phyloP scores from a whole-genome alignment of 2,888 invertebrate genomes.

The Epicampocera succincta region DNA sequence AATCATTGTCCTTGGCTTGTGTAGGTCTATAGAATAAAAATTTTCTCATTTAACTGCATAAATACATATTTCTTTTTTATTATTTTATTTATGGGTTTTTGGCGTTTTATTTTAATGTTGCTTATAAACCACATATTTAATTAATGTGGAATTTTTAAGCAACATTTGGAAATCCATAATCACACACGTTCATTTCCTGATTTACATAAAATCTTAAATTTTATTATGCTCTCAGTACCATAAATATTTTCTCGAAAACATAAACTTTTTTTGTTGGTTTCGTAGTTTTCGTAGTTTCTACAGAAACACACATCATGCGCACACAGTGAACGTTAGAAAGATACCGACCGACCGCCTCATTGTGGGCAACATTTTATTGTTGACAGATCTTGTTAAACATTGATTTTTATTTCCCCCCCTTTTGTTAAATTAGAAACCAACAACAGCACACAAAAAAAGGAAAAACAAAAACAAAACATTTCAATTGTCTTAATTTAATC shows the following conservation, averaged over 20 bases:
- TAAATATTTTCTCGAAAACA: constrained; percentile 46
- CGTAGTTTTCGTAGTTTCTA: background rate
- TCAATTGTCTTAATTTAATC: constrained; percentile 55
- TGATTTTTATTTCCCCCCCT: constrained; percentile 49
- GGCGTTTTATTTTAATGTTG: background rate
- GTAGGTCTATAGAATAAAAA: too few relatives aligned
- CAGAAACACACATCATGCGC: background rate
- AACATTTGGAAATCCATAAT: constrained; percentile 30
- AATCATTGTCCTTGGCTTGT: too few relatives aligned
- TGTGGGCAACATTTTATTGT: constrained; percentile 57
- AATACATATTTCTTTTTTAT: too few relatives aligned
- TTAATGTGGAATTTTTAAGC: constrained; percentile 23
- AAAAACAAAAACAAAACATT: constrained; percentile 34
- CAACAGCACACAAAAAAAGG: background rate
- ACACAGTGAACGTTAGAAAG: background rate
- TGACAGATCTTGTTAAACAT: constrained; percentile 61
- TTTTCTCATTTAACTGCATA: too few relatives aligned
- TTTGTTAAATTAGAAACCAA: constrained; percentile 11
- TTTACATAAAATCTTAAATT: constrained; percentile 63
- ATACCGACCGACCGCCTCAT: constrained; percentile 32
- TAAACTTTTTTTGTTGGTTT: constrained; percentile 33
- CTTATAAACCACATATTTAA: constrained; percentile 11
- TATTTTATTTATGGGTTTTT: too few relatives aligned
- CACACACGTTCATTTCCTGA: constrained; percentile 58
- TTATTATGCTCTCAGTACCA: constrained; percentile 42